phyloP scores from a whole-genome alignment of 2,888 invertebrate genomes.

The Heliconius ethilla region DNA sequence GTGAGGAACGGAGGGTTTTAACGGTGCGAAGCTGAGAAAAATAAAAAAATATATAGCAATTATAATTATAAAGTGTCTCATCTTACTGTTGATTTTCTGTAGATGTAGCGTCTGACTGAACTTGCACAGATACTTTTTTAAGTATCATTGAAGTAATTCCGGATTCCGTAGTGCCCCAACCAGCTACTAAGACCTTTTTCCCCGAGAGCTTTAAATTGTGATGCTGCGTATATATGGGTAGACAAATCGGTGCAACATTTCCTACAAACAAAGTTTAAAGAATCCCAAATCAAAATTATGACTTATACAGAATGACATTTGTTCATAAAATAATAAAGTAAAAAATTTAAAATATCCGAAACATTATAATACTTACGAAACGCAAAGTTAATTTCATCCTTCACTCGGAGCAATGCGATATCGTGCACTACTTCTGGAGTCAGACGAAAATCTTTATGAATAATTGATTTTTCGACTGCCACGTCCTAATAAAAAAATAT shows the following conservation, averaged over 20 bases:
- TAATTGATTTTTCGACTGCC: slow-evolving; percentile 28
- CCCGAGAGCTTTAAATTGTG: slow-evolving; percentile 22
- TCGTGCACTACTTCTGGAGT: slow-evolving; percentile 31
- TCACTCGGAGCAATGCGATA: slow-evolving; percentile 44
- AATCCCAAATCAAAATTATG: neutral
- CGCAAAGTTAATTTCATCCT: slow-evolving; percentile 38
- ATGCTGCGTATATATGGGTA: slow-evolving; percentile 35
- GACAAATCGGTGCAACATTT: slow-evolving; percentile 42
- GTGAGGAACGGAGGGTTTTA: too few species aligned
- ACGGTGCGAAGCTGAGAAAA: too few species aligned
- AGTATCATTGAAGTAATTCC: slow-evolving; percentile 22
- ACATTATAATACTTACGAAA: slow-evolving; percentile 37
- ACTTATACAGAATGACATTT: neutral
- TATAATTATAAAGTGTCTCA: neutral
- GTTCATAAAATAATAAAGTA: too few species aligned
- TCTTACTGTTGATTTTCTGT: slow-evolving; percentile 34
- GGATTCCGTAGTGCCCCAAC: slow-evolving; percentile 42
- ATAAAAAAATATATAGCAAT: too few species aligned
- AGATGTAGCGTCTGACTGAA: slow-evolving; percentile 26
- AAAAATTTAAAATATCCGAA: neutral
- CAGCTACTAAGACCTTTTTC: slow-evolving; percentile 34
- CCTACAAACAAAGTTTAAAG: slow-evolving; percentile 27
- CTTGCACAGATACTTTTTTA: slow-evolving; percentile 39
- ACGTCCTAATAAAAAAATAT: slow-evolving; percentile 33
- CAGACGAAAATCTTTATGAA: slow-evolving; percentile 31